Evolutionary conservation across 1,140 invertebrate genomes (phyloP).

Genomic region (Hesperophylax magnus): DNA sequence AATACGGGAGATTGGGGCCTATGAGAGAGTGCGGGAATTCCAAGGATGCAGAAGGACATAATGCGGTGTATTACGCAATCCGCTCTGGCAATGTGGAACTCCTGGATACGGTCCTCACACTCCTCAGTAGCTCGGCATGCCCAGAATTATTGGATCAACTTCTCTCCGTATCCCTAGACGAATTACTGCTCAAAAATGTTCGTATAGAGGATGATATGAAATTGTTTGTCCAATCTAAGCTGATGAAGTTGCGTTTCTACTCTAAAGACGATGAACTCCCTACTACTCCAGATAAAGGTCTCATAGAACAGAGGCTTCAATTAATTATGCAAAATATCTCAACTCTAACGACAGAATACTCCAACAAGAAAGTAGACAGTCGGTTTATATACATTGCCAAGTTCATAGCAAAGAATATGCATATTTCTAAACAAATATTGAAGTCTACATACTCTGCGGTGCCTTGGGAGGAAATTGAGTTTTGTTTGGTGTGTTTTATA

Average conservation of each 20-base stretch:
- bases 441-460: background rate
- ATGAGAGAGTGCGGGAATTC: too few relatives aligned
- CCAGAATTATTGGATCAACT: background rate
- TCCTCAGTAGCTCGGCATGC: too few relatives aligned
- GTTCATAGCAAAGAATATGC: conserved; percentile 4
- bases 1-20: too few relatives aligned
- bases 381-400: background rate
- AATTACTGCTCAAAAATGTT: too few relatives aligned
- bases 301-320: background rate
- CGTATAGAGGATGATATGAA: too few relatives aligned
- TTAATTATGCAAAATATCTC: background rate
- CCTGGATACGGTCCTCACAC: background rate
- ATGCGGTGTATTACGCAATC: background rate
- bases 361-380: background rate
- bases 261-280: background rate
- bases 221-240: background rate
- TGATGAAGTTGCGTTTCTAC: background rate
- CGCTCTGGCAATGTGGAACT: background rate
- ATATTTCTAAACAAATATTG: background rate
- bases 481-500: background rate
- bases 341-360: too few relatives aligned
- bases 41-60: background rate
- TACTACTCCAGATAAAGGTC: background rate
- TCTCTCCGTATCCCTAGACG: background rate
- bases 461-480: conserved; percentile 2